These are phyloP conservation scores for Tyria jacobaeae DNA, from an alignment of 2,888 invertebrate genomes.

Conservation along the genomic window DNA sequence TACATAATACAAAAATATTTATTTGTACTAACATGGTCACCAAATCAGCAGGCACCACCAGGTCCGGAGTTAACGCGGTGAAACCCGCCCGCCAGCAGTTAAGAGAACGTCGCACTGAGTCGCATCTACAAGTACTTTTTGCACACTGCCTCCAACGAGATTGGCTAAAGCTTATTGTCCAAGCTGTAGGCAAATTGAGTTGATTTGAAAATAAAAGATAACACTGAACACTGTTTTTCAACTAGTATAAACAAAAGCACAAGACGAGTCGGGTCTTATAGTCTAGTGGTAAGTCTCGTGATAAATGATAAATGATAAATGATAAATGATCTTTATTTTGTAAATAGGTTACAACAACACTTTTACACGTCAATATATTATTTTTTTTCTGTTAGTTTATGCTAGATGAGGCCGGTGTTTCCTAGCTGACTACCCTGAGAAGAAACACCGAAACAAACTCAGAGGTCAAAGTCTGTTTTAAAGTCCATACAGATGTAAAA, in stretches of 20 bases:
- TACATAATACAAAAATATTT: neutral
- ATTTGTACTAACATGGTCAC: conserved; percentile 84
- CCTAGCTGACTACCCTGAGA: too few species aligned
- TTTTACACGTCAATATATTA: too few species aligned
- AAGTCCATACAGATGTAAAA: too few species aligned
- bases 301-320: too few species aligned
- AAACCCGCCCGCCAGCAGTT: conserved; percentile 90
- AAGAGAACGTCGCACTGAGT: conserved; percentile 87
- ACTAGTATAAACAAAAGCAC: neutral
- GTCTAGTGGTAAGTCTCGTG: too few species aligned
- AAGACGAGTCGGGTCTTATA: too few species aligned
- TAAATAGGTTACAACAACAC: too few species aligned
- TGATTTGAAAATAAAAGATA: conserved; percentile 1
- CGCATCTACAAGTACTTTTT: conserved; percentile 88
- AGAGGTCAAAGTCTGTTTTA: too few species aligned
- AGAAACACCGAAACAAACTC: too few species aligned
- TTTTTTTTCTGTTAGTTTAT: too few species aligned
- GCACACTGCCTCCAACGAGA: conserved; percentile 89
- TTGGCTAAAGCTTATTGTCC: conserved; percentile 87
- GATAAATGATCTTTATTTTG: too few species aligned
- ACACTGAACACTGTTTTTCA: neutral
- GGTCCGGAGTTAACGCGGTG: conserved; percentile 85
- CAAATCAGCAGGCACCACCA: conserved; percentile 88
- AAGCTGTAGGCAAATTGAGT: conserved; percentile 78
- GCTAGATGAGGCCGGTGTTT: too few species aligned